Percentiles rank a stretch among this genome's conserved stretches.
Evolutionary conservation across 2,113 vertebrate genomes (phyloP).

Genomic region (Aramus guarauna): DNA sequence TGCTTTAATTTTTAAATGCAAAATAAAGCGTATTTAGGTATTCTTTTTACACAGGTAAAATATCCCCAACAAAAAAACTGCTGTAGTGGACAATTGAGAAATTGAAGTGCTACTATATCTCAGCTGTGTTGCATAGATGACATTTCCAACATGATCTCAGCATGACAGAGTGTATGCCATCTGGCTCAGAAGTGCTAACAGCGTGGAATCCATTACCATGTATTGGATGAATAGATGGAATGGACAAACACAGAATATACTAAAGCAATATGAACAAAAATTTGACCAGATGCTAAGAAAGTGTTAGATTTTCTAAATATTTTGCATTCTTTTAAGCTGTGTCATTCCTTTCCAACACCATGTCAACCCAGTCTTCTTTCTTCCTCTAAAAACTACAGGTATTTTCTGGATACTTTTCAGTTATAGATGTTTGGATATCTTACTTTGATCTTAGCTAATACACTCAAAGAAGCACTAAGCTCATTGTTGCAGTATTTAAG

Average conservation of each 20-base stretch:
- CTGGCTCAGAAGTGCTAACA: conserved; percentile 56
- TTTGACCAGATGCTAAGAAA: neutral
- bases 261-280: conserved; percentile 23
- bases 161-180: conserved; percentile 54
- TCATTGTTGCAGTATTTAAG: conserved; percentile 8
- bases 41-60: neutral
- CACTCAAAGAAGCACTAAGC: neutral
- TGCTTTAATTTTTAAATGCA: neutral
- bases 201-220: conserved; percentile 42
- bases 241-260: conserved; percentile 16
- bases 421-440: neutral
- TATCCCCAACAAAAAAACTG: neutral
- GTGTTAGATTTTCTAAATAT: neutral
- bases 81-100: neutral
- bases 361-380: neutral
- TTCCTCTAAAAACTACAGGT: neutral
- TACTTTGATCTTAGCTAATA: neutral
- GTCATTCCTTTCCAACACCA: neutral
- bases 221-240: conserved; percentile 21
- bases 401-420: neutral
- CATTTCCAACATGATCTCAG: conserved; percentile 64
- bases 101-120: conserved; percentile 5
- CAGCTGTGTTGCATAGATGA: conserved; percentile 40
- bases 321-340: neutral
- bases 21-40: neutral